These are phyloP conservation scores for Torymus aiolomorphi DNA, from an alignment of 2,888 invertebrate species.

Conservation along the genomic window DNA sequence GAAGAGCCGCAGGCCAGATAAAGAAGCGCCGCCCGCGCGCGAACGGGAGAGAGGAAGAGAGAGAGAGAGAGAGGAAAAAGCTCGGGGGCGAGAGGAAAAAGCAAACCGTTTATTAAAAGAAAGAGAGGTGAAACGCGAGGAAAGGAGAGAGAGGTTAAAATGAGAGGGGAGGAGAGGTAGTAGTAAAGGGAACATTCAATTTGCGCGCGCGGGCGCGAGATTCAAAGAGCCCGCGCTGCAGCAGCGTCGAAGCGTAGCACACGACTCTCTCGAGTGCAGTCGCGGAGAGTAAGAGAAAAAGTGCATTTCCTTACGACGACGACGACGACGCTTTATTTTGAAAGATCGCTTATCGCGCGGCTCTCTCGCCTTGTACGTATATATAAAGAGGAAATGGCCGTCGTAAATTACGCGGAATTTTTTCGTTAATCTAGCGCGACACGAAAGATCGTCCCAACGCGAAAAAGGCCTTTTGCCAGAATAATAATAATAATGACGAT, in stretches of 20 bases:
- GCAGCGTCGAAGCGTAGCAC: slow-evolving; percentile 8
- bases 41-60: background rate
- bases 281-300: background rate
- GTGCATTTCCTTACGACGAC: background rate
- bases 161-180: background rate
- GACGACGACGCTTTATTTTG: background rate
- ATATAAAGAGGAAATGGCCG: background rate
- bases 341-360: slow-evolving; percentile 23
- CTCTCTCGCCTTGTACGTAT: background rate
- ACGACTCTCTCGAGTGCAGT: slow-evolving; percentile 1
- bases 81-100: background rate
- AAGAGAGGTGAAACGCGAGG: slow-evolving; percentile 20
- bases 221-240: slow-evolving; percentile 21
- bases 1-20: background rate
- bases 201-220: slow-evolving; percentile 43
- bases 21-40: slow-evolving; percentile 2
- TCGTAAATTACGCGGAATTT: too few species aligned
- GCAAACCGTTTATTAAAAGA: slow-evolving; percentile 45
- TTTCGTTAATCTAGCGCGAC: too few species aligned
- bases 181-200: slow-evolving; percentile 48
- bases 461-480: too few species aligned
- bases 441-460: too few species aligned
- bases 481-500: too few species aligned
- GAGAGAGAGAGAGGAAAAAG: background rate
- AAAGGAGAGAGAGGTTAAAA: slow-evolving; percentile 18